These are phyloP conservation scores for Lochmaea crataegi DNA, from an alignment of 2,888 invertebrate species.

Conservation along the genomic window DNA sequence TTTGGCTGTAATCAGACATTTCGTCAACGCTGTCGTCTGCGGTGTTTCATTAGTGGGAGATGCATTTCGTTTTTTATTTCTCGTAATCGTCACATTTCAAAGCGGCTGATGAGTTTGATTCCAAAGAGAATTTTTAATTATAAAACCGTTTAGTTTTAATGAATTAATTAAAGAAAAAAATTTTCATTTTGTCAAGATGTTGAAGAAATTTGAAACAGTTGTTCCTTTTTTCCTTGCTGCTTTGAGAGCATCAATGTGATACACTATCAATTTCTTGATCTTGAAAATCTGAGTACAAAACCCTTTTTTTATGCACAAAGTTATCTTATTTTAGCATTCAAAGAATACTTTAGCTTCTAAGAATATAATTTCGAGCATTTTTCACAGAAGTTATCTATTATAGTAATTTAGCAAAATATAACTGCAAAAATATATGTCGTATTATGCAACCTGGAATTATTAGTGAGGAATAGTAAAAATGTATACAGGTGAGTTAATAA, in stretches of 20 bases:
- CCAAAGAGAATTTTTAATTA: conserved; percentile 11
- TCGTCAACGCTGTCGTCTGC: conserved; percentile 34
- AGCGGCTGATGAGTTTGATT: not conserved
- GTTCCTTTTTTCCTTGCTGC: too few species aligned
- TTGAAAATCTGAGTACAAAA: not conserved
- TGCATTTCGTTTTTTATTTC: conserved; percentile 25
- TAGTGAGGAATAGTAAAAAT: too few species aligned
- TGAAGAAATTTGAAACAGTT: not conserved
- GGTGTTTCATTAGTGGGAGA: conserved; percentile 30
- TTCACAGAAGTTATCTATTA: too few species aligned
- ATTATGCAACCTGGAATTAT: too few species aligned
- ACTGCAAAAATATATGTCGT: too few species aligned
- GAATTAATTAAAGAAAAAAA: not conserved
- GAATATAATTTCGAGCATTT: too few species aligned
- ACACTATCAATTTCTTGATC: too few species aligned
- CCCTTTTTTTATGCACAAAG: not conserved
- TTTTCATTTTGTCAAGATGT: not conserved
- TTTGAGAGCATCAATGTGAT: too few species aligned
- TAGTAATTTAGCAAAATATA: too few species aligned
- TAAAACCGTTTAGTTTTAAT: not conserved
- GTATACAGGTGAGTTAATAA: too few species aligned
- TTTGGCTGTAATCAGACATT: conserved; percentile 35
- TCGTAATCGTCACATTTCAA: conserved; percentile 10
- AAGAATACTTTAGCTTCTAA: too few species aligned
- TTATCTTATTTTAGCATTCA: not conserved